Evolutionary conservation across 2,113 vertebrate species (phyloP).

Genomic region (Syrmaticus mikado): DNA sequence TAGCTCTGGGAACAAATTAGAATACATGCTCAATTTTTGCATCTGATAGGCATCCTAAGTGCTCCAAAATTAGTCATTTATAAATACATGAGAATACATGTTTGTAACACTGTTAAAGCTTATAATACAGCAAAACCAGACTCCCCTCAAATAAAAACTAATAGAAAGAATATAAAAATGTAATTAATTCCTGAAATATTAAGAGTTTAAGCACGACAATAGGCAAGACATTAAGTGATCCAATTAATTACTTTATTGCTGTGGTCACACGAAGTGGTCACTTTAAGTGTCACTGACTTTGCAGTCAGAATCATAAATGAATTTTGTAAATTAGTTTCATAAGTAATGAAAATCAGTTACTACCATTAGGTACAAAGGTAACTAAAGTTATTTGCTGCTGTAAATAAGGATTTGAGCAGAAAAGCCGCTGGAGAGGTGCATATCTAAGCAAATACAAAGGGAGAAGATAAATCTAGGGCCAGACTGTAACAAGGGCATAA

Average conservation of each 20-base stretch:
- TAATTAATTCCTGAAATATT: slow-evolving; percentile 45
- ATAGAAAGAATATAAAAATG: neutral
- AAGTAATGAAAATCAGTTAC: slow-evolving; percentile 73
- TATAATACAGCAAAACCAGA: neutral
- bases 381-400: slow-evolving; percentile 54
- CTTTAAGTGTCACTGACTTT: slow-evolving; percentile 1
- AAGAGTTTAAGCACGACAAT: neutral
- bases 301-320: slow-evolving; percentile 64
- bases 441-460: neutral
- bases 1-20: neutral
- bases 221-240: neutral
- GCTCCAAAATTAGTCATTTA: neutral
- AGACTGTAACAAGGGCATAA: neutral
- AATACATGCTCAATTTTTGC: neutral
- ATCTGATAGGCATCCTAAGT: neutral
- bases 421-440: neutral
- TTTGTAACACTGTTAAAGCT: neutral
- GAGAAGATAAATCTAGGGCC: neutral
- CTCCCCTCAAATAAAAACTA: neutral
- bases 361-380: slow-evolving; percentile 76
- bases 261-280: slow-evolving; percentile 38
- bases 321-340: slow-evolving; percentile 68
- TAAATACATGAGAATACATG: neutral
- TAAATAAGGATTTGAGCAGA: slow-evolving; percentile 46
- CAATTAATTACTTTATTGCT: slow-evolving; percentile 70